Conservation (phyloP, 2,797 vertebrate genomes). For the Hybognathus amarus region DNA sequence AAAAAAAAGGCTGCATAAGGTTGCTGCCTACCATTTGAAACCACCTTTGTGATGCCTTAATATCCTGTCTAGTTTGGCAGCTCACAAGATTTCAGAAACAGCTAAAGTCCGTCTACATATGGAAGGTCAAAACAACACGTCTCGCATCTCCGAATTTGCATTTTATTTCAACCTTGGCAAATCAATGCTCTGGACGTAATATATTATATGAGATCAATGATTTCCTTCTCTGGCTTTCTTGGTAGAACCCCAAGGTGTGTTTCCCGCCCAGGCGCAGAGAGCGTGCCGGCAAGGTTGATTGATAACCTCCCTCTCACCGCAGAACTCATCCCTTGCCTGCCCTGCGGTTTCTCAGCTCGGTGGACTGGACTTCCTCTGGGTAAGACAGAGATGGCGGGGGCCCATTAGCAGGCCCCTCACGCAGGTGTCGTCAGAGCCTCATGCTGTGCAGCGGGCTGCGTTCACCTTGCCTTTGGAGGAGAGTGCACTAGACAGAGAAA, state of each 20-base stretch:
- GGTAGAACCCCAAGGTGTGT: conserved; percentile 6
- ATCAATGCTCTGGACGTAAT: conserved; percentile 4
- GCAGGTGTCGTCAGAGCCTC: conserved; percentile 43
- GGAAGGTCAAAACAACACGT: conserved; percentile 2
- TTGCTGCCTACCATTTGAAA: background rate
- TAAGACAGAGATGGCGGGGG: conserved; percentile 26
- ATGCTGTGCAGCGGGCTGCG: conserved; percentile 22
- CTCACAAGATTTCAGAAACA: background rate
- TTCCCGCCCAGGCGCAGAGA: background rate
- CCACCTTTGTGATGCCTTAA: background rate
- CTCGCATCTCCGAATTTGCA: conserved; percentile 10
- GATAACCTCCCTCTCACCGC: conserved; percentile 11
- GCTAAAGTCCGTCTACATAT: background rate
- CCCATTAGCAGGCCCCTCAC: conserved; percentile 55
- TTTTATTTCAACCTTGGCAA: conserved; percentile 34
- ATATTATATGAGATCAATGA: conserved; percentile 24
- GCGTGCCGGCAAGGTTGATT: conserved; percentile 12
- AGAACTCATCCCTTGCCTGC: conserved; percentile 13
- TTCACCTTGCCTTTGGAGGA: conserved; percentile 55
- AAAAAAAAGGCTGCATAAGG: background rate
- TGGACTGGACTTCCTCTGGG: conserved; percentile 42
- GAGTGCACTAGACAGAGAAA: conserved; percentile 45
- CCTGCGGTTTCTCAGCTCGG: conserved; percentile 2
- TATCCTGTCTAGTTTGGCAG: background rate
- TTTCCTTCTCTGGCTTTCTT: conserved; percentile 15